Evolutionary conservation across 2,797 vertebrate genomes (phyloP).

Genomic region (Ceryle rudis): DNA sequence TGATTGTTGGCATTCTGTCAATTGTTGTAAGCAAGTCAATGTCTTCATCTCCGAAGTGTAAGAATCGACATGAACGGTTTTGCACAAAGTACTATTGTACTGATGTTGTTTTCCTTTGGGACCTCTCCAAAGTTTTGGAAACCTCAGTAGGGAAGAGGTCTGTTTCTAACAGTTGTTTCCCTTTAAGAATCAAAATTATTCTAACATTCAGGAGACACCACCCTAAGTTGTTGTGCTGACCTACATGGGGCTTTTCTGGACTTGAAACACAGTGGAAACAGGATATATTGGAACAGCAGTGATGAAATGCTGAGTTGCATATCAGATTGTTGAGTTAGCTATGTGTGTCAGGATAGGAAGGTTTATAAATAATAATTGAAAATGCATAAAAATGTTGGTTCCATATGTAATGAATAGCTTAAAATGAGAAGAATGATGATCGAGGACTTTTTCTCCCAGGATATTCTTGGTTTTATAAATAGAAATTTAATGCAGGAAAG

Average conservation of each 20-base stretch:
- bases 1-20: not conserved
- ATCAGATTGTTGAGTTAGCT: not conserved
- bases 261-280: not conserved
- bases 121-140: not conserved
- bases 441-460: not conserved
- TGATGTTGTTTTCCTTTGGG: not conserved
- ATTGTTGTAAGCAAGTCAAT: not conserved
- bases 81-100: not conserved
- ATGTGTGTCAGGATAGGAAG: not conserved
- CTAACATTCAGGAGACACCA: not conserved
- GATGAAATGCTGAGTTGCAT: not conserved
- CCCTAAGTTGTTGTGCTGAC: not conserved
- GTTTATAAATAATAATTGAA: not conserved
- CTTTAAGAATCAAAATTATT: not conserved
- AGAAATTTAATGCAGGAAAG: not conserved
- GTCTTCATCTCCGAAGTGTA: not conserved
- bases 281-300: not conserved
- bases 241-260: not conserved
- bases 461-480: not conserved
- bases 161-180: not conserved
- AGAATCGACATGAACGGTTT: fast-evolving
- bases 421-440: not conserved
- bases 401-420: not conserved
- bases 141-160: not conserved
- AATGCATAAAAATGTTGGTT: not conserved